Evolutionary conservation across 2,797 vertebrate species (phyloP), one percentile per base, ranked within the genome.

Genomic region (Leptodactylus fallax): DNA sequence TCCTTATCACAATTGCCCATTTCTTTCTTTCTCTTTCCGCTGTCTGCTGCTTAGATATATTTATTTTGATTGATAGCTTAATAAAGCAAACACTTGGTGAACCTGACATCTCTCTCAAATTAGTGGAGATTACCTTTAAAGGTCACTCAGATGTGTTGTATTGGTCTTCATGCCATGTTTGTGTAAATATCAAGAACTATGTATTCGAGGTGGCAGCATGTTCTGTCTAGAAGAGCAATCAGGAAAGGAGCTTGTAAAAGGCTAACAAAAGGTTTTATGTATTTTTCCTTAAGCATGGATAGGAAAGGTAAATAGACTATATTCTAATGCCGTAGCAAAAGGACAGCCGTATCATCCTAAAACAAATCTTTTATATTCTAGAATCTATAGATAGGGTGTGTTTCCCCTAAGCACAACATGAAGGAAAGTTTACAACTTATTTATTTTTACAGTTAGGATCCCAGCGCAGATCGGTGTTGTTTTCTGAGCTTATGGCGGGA

Each of bases 81-180:
- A 89, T 89, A 89, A 89, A 86, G 79, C 84, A 89, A 89, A 89
- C 83, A 86, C 71, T 86, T 58, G 60, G 60, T 67, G 25, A 63
- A 86, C 67, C 71, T 85, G 84, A 81, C 84, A 78, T 86, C 83
- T 82, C 69, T 55, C 84, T 83, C 83, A 89, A 67, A 89, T 89
- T 82, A 89, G 80, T 81, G 71, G 61, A 85, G 88, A 89, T 89
- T 89, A 86, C 84, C 60, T 89, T 86, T 86, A 89, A 89, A 89
- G 88, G 88, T 89, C 88, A 83, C 71, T 82, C 58, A 3, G 79
- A 86, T 82, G 76, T 85, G 83, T 86, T 85, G 83, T 47, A 84
- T 74, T 86, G 84, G 72, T 86, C 79, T 71, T 81, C 36, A 51
- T 83, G 51, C 27, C 16, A 86, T 77, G 84, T 89, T 65, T 89